Evolutionary conservation across 2,888 invertebrate species (phyloP).

Genomic region (Trichogramma dendrolimi): DNA sequence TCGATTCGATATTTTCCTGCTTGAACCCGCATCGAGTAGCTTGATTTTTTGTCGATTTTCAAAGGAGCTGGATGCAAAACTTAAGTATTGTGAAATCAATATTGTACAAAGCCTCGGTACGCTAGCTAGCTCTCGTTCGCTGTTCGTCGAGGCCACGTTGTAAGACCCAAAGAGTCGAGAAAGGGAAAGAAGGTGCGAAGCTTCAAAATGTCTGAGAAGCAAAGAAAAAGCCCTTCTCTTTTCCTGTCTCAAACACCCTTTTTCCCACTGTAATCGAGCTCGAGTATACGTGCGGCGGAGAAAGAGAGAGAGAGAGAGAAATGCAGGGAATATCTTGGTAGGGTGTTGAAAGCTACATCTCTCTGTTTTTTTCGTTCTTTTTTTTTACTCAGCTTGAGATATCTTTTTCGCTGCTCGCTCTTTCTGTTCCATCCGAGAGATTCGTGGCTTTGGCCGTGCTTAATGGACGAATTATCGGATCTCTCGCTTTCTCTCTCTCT

Average conservation of each 20-base stretch:
- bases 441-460: constrained; percentile 15
- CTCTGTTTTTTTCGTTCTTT: constrained; percentile 1
- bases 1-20: too few relatives aligned
- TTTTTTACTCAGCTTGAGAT: not conserved
- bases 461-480: constrained; percentile 27
- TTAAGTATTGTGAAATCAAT: constrained; percentile 46
- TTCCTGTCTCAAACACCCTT: not conserved
- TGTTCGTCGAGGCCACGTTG: not conserved
- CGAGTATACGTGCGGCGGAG: not conserved
- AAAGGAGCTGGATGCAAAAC: constrained; percentile 17
- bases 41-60: too few relatives aligned
- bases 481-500: not conserved
- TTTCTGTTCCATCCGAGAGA: not conserved
- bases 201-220: not conserved
- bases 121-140: not conserved
- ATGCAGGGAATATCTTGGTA: constrained; percentile 3
- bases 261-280: not conserved
- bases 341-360: constrained; percentile 14
- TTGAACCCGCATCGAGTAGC: too few relatives aligned
- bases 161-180: not conserved
- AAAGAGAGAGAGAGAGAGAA: not conserved
- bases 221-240: constrained; percentile 11
- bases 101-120: constrained; percentile 44
- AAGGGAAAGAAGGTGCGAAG: not conserved
- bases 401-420: not conserved